Conservation (phyloP, 2,888 invertebrate species). For the Ditula angustiorana region DNA sequence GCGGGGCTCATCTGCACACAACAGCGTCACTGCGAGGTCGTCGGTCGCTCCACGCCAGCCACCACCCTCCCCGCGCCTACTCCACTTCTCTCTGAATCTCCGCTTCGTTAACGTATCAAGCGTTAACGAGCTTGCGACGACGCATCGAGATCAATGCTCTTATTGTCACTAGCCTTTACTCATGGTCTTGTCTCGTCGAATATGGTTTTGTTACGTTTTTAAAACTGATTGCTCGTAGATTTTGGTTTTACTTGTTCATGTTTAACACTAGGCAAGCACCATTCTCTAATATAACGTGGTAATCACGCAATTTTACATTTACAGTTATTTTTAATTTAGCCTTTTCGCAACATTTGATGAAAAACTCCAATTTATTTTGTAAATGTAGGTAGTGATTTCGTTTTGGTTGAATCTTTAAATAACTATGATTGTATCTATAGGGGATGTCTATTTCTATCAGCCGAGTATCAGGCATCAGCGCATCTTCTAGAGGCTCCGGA, state of each 20-base stretch:
- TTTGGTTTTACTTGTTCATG: background rate
- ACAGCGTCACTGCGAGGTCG: conserved; percentile 79
- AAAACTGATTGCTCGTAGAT: background rate
- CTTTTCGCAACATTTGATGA: background rate
- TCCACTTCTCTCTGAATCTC: conserved; percentile 84
- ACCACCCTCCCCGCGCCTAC: conserved; percentile 70
- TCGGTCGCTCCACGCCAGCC: conserved; percentile 51
- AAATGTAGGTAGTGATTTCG: background rate
- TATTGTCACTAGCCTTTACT: conserved; percentile 11
- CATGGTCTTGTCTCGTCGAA: background rate
- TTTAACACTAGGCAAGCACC: conserved; percentile 35
- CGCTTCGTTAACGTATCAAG: conserved; percentile 61
- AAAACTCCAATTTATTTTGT: background rate
- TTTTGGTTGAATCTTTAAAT: background rate
- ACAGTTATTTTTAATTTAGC: conserved; percentile 8
- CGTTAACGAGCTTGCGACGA: conserved; percentile 36
- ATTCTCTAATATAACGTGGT: conserved; percentile 18
- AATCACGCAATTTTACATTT: background rate
- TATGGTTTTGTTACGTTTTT: background rate
- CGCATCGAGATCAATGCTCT: conserved; percentile 14
- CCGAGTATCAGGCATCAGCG: conserved; percentile 60
- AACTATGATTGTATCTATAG: conserved; percentile 17
- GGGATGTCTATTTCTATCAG: conserved; percentile 25
- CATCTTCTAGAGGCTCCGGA: conserved; percentile 72
- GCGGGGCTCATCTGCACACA: conserved; percentile 84